Base-by-base conservation (phyloP, 2,888 invertebrate genomes). In the Bedellia somnulentella region DNA sequence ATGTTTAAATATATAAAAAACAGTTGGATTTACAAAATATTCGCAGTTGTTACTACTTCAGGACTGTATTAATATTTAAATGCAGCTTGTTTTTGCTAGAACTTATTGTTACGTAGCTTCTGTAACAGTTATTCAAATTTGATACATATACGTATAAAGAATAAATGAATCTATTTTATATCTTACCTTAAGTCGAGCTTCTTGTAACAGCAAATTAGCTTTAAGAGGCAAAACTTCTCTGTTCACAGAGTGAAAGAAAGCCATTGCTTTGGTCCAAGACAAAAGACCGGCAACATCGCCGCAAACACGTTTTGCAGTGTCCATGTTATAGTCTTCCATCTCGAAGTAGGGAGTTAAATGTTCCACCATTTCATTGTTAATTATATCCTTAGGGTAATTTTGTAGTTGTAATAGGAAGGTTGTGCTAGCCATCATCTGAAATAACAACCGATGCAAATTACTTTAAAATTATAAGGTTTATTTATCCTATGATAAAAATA, bases 291-390 rank as follows among this genome's bases (percentile, higher is more conserved):
- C 95, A 0, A 97, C 96, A 52, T 97, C 96, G 31, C 96, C 96
- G 53, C 96, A 97, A 3, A 96, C 96, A 38, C 95, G 80, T 52
- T 93, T 88, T 0, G 97, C 97, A 31, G 89, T 94, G 48, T 97
- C 96, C 89, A 96, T 91, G 52, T 92, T 93, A 57, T 96, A 97
- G 59, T 97, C 96, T 47, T 95, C 95, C 93, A 93, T 93, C 55
- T 87, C 85, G 46, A 94, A 92, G 59, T 95, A 97, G 0, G 95
- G 94, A 40, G 86, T 80, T 31, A 97, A 63, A 35, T 96, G 79
- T 54, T 97, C 97, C 5, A 97, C 92, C 85, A 96, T 95, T 71
- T 97, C 97, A 49, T 93, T 94, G 57, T 95, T 97, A 36, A 97
- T 96, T 5, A 92, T 90, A 51, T 96, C 96, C 68, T 95, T 93